A percentile compares a stretch with the other conserved stretches of the same genome.
phyloP scores from a whole-genome alignment of 2,797 vertebrate species.

The Limosa lapponica region DNA sequence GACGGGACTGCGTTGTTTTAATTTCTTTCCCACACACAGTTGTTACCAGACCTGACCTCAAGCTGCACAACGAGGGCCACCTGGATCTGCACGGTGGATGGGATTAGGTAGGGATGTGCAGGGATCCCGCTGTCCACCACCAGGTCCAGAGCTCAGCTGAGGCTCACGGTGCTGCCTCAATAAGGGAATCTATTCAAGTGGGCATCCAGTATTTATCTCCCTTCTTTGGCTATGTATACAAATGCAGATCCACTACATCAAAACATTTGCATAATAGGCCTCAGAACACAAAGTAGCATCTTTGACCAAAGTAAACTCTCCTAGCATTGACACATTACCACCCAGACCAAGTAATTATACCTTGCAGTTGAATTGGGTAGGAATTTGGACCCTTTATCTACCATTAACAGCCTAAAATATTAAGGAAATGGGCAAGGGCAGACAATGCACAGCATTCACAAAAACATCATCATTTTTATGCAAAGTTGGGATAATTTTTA shows the following conservation, averaged over 20 bases:
- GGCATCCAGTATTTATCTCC: not conserved
- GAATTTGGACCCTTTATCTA: not conserved
- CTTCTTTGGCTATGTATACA: not conserved
- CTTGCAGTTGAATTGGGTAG: not conserved
- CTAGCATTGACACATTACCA: not conserved
- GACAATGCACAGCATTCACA: not conserved
- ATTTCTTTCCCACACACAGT: not conserved
- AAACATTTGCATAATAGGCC: not conserved
- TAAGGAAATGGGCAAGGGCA: not conserved
- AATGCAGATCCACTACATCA: not conserved
- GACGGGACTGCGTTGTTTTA: not conserved
- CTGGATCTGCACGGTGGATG: not conserved
- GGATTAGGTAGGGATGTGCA: not conserved
- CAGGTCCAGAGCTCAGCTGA: not conserved
- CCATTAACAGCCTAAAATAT: not conserved
- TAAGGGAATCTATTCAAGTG: not conserved
- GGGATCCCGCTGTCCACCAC: rapidly evolving
- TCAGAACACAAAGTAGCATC: not conserved
- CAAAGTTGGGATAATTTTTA: not conserved
- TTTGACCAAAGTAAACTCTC: not conserved
- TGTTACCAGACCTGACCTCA: not conserved
- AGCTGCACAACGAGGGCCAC: rapidly evolving
- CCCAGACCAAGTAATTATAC: not conserved
- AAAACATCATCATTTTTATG: not conserved
- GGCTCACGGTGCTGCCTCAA: not conserved